Percentiles rank a stretch among this genome's conserved stretches.
These are phyloP conservation scores for Leucophora obtusa DNA, from an alignment of 2,888 invertebrate species.

Conservation along the genomic window DNA sequence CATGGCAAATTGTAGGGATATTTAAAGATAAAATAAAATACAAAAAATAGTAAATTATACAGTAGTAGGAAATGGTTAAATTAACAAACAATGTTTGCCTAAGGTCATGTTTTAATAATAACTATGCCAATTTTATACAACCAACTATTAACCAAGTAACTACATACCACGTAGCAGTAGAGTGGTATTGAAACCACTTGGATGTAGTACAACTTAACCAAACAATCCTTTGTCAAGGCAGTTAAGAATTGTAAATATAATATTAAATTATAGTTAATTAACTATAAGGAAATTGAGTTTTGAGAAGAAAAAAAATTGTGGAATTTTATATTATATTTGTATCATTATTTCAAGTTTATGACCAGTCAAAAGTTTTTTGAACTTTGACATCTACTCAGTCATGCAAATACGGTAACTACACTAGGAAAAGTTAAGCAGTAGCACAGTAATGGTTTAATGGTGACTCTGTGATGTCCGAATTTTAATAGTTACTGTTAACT, in stretches of 20 bases:
- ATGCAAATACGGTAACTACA: background rate
- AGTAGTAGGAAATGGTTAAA: slow-evolving; percentile 42
- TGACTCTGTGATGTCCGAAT: too few species aligned
- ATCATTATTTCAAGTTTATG: slow-evolving; percentile 42
- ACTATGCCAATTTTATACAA: background rate
- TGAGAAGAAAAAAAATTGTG: slow-evolving; percentile 19
- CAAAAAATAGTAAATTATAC: slow-evolving; percentile 32
- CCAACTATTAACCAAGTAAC: background rate
- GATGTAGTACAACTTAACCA: background rate
- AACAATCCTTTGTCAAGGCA: slow-evolving; percentile 23
- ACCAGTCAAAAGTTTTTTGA: slow-evolving; percentile 57
- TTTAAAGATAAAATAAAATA: background rate
- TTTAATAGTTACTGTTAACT: too few species aligned
- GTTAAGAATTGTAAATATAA: slow-evolving; percentile 10
- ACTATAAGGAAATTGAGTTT: slow-evolving; percentile 29
- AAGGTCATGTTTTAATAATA: slow-evolving; percentile 38
- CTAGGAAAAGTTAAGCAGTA: too few species aligned
- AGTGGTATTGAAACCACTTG: too few species aligned
- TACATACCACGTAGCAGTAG: too few species aligned
- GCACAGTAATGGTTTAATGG: too few species aligned
- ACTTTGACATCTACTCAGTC: slow-evolving; percentile 58
- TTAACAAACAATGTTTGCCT: slow-evolving; percentile 58
- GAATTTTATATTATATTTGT: slow-evolving; percentile 16
- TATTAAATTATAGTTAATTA: slow-evolving; percentile 39
- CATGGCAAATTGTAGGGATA: slow-evolving; percentile 21